Evolutionary conservation across 2,888 invertebrate species (phyloP), one percentile per base, ranked within the genome.

Genomic region (Phrixothrix hirtus): DNA sequence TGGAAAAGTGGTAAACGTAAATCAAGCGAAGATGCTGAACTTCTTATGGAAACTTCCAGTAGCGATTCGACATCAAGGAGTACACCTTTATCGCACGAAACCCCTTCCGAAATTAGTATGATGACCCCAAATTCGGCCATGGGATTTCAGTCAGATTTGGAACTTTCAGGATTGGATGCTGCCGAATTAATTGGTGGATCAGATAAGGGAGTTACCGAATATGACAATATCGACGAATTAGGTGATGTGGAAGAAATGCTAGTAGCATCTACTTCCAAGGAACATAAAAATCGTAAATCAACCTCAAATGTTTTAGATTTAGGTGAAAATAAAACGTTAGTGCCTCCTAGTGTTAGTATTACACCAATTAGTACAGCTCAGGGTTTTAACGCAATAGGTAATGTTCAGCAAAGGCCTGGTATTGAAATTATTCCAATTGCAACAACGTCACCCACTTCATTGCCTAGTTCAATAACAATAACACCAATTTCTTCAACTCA

Each of bases 391-490:
- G 77, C 47, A 13, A 25, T 41, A 13, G 45, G 46, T 13, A 32
- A 78, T 10, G 79, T 79, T 32, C 88, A 88, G 61, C 79, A 86
- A 47, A 77, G 89, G 16, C 86, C 88, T 0, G 89, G 88, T 1
- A 91, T 93, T 55, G 93, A 94, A 75, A 90, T 93, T 37, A 90
- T 93, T 64, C 92, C 93, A 0, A 83, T 90, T 53, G 79, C 85
- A 1, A 79, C 86, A 9, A 76, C 84, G 21, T 75, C 85, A 0
- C 82, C 84, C 2, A 79, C 86, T 4, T 50, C 64, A 2, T 72
- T 89, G 16, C 87, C 90, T 6, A 88, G 88, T 66, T 90, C 92
- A 1, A 90, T 92, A 49, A 92, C 92, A 0, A 92, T 93, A 46
- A 93, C 92, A 0, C 89, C 92, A 1, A 91, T 92, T 29, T 80